Evolutionary conservation across 2,888 invertebrate species (phyloP).

Genomic region (Drosophila helvetica): DNA sequence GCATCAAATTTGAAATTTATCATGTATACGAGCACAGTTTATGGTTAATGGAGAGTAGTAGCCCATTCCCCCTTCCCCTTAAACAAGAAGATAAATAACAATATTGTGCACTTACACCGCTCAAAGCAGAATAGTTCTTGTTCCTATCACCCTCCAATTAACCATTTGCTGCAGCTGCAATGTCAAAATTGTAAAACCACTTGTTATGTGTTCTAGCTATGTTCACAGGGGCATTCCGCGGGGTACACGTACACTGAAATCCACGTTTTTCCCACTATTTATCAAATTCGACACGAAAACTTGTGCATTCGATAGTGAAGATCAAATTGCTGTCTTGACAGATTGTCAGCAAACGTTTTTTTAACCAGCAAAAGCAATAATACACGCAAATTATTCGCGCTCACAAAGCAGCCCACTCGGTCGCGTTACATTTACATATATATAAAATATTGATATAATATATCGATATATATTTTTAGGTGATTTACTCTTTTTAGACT

Average conservation of each 20-base stretch:
- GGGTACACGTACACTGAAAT: slow-evolving; percentile 31
- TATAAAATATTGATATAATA: not conserved
- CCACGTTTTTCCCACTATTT: slow-evolving; percentile 9
- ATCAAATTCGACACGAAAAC: not conserved
- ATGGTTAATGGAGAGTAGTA: not conserved
- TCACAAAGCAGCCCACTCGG: slow-evolving; percentile 15
- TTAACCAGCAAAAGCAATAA: slow-evolving; percentile 25
- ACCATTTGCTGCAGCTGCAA: slow-evolving; percentile 35
- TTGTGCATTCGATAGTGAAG: not conserved
- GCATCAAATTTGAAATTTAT: not conserved
- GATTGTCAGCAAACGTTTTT: slow-evolving; percentile 12
- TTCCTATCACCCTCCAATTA: slow-evolving; percentile 6
- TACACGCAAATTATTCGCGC: slow-evolving; percentile 40
- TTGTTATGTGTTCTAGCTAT: slow-evolving; percentile 62
- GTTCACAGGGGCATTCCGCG: slow-evolving; percentile 52
- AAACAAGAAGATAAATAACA: slow-evolving; percentile 1
- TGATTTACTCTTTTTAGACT: not conserved
- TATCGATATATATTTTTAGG: not conserved
- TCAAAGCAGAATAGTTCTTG: slow-evolving; percentile 4
- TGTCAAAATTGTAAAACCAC: slow-evolving; percentile 63
- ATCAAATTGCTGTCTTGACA: slow-evolving; percentile 3
- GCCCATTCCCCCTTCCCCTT: not conserved
- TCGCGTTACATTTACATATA: not conserved
- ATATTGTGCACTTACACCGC: slow-evolving; percentile 17
- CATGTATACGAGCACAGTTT: not conserved